Conservation (phyloP, 2,113 vertebrate species). For the Chunga burmeisteri region DNA sequence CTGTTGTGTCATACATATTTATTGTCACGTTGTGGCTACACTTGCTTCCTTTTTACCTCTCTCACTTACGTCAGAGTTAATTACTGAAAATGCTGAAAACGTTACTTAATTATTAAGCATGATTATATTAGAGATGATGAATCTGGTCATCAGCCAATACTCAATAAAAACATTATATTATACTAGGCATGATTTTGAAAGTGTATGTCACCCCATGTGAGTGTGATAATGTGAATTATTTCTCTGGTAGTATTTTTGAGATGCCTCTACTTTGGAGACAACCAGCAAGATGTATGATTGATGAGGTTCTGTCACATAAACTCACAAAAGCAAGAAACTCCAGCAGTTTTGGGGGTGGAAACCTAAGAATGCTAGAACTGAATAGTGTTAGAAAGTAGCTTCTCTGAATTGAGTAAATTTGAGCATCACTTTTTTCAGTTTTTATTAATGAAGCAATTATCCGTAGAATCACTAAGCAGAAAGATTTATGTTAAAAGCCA, state of each 20-base stretch:
- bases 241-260: background rate
- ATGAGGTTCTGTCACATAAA: background rate
- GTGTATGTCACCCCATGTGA: accelerated
- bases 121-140: background rate
- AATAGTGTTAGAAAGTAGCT: background rate
- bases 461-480: background rate
- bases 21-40: background rate
- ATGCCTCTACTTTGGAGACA: background rate
- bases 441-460: background rate
- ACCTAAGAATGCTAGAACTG: background rate
- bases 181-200: background rate
- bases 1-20: background rate
- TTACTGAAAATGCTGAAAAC: background rate
- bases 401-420: background rate
- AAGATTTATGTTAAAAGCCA: background rate
- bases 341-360: background rate
- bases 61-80: background rate
- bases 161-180: background rate
- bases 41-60: background rate
- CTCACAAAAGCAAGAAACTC: background rate
- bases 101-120: background rate
- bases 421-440: background rate
- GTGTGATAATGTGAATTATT: background rate
- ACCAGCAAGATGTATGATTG: background rate
- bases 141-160: background rate